Base-by-base conservation (phyloP, 2,888 invertebrate species). In the Ectemnius continuus region DNA sequence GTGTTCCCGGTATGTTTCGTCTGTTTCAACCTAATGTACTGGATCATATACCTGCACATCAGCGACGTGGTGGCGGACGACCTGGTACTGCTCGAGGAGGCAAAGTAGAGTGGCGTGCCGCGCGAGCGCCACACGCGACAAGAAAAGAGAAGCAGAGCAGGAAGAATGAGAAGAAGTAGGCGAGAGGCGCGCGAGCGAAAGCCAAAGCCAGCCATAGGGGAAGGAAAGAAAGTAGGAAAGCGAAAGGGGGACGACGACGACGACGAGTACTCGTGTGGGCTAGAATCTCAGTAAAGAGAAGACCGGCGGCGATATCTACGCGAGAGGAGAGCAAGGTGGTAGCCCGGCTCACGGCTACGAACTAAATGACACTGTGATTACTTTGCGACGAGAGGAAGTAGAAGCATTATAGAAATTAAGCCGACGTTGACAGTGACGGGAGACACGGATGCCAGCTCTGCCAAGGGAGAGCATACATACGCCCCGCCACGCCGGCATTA, bases 1-100 rank as follows among this genome's bases (percentile, higher is more conserved):
- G 96, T 98, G 88, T 99, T 99, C 92, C 99, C 99, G 68, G 97
- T 98, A 88, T 97, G 98, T 93, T 99, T 99, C 94, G 96, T 99
- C 83, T 97, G 98, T 92, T 99, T 99, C 94, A 99, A 99, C 93
- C 94, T 98, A 86, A 97, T 98, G 97, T 98, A 98, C 93, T 98
- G 98, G 98, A 97, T 98, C 92, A 97, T 98, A 91, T 98, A 98
- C 91, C 94, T 98, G 87, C 97, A 98, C 94, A 97, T 98, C 91
- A 97, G 97, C 91, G 97, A 98, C 93, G 97, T 97, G 89, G 97
- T 97, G 88, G 97, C 97, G 92, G 97, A 97, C 92, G 97, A 97
- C 93, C 94, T 97, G 92, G 97, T 97, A 91, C 82, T 90, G 45
- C 87, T 91, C 78, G 89, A 89, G 78, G 89, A 90, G 76, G 90